Conservation (phyloP, 2,797 vertebrate species). For the Tangara arthus region DNA sequence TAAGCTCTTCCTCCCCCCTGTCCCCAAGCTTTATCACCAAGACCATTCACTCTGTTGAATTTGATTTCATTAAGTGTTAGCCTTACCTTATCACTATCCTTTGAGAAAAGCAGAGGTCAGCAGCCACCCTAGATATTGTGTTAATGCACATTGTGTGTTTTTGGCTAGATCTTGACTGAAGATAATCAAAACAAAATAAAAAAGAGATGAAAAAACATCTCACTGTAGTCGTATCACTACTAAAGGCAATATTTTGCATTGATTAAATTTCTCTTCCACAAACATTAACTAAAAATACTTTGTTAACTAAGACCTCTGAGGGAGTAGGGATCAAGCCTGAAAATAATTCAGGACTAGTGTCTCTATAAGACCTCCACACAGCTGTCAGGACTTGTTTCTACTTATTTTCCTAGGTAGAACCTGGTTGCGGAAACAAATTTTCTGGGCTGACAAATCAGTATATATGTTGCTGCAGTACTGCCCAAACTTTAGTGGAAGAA, state of each 20-base stretch:
- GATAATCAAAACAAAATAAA: neutral
- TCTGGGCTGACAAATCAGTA: neutral
- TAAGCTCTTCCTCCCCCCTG: neutral
- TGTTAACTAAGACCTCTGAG: neutral
- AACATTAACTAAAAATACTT: neutral
- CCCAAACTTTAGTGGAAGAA: neutral
- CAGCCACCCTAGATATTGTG: neutral
- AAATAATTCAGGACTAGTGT: neutral
- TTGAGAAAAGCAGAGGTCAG: neutral
- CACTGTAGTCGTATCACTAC: neutral
- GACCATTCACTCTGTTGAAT: neutral
- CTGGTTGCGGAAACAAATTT: neutral
- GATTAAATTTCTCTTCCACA: neutral
- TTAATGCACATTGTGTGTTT: neutral
- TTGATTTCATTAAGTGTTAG: neutral
- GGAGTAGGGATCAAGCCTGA: neutral
- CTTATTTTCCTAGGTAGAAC: neutral
- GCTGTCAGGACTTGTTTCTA: neutral
- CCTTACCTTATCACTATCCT: neutral
- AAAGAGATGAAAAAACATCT: neutral
- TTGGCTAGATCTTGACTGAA: neutral
- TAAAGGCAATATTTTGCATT: neutral
- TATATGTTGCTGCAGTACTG: neutral
- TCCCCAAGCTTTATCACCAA: neutral
- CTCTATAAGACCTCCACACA: neutral